Evolutionary conservation across 2,888 invertebrate genomes (phyloP), one percentile per base, ranked within the genome.

Genomic region (Andrena minutula): DNA sequence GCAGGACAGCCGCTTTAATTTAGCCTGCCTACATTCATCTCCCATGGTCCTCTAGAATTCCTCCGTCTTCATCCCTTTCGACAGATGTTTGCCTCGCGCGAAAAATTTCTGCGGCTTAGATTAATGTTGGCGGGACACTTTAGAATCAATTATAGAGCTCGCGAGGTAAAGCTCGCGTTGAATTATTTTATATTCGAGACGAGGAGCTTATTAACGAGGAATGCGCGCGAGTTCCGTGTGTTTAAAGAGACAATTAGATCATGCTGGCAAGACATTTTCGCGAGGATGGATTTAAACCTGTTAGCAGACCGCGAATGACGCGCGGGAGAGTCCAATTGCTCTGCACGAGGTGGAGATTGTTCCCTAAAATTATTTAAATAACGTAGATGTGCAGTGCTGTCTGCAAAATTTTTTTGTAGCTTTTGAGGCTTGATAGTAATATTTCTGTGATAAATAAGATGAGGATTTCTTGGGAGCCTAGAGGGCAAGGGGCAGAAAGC

Each of bases 1-100:
- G 61, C 78, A 86, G 84, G 78, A 77, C 35, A 78, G 78, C 72
- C 87, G 87, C 87, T 88, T 83, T 87, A 89, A 88, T 88, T 90
- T 64, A 77, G 77, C 71, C 79, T 75, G 69, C 89, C 88, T 86
- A 88, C 88, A 73, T 78, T 81, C 85, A 88, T 86, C 79, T 79
- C 47, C 51, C 63, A 28, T 20, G 53, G 58, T 53, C 20, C 23
- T 16, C 61, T 41, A 1, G 41, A 16, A 41, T 41, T 41, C 41
- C 41, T 1, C 41, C 16, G 41, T 41, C 12, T 41, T 41, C 41
- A 4, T 51, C 47, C 6, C 10, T 23, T 23, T 20, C 23, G 12
- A 47, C n/a, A n/a, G 30, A 10, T 4, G 28, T 23, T 28, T 7
- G 5, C 0, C 23, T 58, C 4, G 23, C 20, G 8, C 0, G 3